phyloP scores from a whole-genome alignment of 1,140 invertebrate genomes.

The Vanessa atalanta region DNA sequence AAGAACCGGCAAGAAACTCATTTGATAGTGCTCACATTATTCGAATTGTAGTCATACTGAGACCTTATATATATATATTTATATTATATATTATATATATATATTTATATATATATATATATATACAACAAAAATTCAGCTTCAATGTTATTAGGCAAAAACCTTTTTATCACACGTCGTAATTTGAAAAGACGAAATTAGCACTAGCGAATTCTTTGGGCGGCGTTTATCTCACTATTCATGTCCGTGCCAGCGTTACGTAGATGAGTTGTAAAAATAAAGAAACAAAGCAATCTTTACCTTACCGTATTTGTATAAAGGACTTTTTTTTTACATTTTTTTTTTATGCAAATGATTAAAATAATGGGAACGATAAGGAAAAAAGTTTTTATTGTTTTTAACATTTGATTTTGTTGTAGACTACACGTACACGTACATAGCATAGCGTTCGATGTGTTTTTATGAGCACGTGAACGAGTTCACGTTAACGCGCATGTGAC shows the following conservation, averaged over 20 bases:
- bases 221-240: slow-evolving; percentile 17
- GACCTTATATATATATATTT: too few relatives aligned
- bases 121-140: background rate
- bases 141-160: background rate
- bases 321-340: background rate
- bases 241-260: slow-evolving; percentile 21
- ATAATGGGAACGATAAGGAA: too few relatives aligned
- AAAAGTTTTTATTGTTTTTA: background rate
- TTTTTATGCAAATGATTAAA: background rate
- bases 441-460: background rate
- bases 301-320: slow-evolving; percentile 3
- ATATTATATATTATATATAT: too few relatives aligned
- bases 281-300: background rate
- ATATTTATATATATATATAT: too few relatives aligned
- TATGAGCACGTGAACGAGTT: background rate
- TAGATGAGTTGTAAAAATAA: slow-evolving; percentile 22
- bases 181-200: slow-evolving; percentile 24
- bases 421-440: too few relatives aligned
- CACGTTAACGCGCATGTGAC: slow-evolving; percentile 28
- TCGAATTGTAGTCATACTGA: too few relatives aligned
- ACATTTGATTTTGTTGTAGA: background rate
- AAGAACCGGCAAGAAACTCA: too few relatives aligned
- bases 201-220: slow-evolving; percentile 19
- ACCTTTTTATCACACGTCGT: background rate
- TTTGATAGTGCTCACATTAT: too few relatives aligned